These are phyloP conservation scores for Xenopus borealis DNA, from an alignment of 2,113 vertebrate genomes.

Conservation along the genomic window DNA sequence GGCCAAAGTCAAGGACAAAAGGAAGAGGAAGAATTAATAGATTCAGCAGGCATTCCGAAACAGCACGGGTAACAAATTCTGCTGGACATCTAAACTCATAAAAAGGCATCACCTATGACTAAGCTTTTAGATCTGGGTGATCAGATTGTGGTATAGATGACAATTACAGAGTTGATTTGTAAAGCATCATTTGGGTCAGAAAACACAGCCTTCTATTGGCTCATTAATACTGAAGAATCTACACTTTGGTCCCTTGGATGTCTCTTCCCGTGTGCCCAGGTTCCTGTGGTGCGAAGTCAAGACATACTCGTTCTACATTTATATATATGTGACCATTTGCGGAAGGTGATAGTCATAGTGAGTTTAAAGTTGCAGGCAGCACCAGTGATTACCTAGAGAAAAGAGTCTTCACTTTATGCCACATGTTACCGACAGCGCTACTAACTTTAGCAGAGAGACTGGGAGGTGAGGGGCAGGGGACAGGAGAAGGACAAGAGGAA, in stretches of 20 bases:
- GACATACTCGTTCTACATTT: background rate
- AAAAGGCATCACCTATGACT: too few relatives aligned
- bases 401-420: conserved; percentile 90
- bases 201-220: too few relatives aligned
- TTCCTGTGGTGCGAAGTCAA: too few relatives aligned
- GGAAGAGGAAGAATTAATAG: conserved; percentile 45
- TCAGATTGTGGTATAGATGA: too few relatives aligned
- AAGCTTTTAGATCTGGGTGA: too few relatives aligned
- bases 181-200: too few relatives aligned
- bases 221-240: too few relatives aligned
- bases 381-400: conserved; percentile 85
- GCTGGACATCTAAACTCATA: too few relatives aligned
- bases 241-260: too few relatives aligned
- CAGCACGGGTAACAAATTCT: too few relatives aligned
- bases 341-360: background rate
- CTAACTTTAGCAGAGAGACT: conserved; percentile 94
- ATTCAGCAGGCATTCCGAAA: background rate
- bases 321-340: background rate
- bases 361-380: conserved; percentile 3
- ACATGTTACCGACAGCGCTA: conserved; percentile 89
- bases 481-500: conserved; percentile 55
- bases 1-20: conserved; percentile 52
- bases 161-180: too few relatives aligned
- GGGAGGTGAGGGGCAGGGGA: conserved; percentile 67
- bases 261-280: too few relatives aligned